Conservation (phyloP, 2,113 vertebrate species). For the Zosterops lateralis region DNA sequence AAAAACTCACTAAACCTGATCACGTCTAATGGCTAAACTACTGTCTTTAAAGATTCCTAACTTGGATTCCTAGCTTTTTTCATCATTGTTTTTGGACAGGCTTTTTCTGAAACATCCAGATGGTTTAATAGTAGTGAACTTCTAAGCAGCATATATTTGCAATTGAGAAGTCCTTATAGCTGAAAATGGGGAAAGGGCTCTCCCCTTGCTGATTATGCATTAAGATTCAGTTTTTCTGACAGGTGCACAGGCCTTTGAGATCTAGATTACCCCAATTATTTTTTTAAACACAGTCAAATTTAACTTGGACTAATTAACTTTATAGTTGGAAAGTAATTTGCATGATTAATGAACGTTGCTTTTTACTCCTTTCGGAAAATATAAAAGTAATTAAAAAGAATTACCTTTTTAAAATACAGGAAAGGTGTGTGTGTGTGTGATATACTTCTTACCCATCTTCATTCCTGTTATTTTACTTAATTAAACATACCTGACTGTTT, state of each 20-base stretch:
- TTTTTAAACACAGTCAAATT: not conserved
- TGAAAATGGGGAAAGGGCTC: not conserved
- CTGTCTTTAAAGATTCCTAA: not conserved
- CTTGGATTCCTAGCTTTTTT: not conserved
- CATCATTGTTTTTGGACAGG: not conserved
- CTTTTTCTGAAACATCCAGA: not conserved
- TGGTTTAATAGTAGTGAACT: not conserved
- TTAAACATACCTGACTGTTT: not conserved
- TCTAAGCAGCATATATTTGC: not conserved
- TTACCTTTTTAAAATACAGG: not conserved
- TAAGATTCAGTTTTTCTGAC: not conserved
- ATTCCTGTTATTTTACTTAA: not conserved
- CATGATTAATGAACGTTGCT: not conserved
- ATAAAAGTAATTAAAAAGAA: not conserved
- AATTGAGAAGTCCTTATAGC: not conserved
- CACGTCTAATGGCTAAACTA: not conserved
- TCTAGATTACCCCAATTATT: not conserved
- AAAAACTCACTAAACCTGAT: rapidly evolving
- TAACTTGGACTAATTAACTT: not conserved
- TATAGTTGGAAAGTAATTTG: not conserved
- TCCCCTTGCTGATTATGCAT: not conserved
- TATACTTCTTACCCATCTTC: not conserved
- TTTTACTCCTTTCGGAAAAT: not conserved
- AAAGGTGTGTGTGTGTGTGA: not conserved
- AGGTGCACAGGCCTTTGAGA: not conserved